Evolutionary conservation across 2,113 vertebrate genomes (phyloP).

Genomic region (Poecilia latipinna): DNA sequence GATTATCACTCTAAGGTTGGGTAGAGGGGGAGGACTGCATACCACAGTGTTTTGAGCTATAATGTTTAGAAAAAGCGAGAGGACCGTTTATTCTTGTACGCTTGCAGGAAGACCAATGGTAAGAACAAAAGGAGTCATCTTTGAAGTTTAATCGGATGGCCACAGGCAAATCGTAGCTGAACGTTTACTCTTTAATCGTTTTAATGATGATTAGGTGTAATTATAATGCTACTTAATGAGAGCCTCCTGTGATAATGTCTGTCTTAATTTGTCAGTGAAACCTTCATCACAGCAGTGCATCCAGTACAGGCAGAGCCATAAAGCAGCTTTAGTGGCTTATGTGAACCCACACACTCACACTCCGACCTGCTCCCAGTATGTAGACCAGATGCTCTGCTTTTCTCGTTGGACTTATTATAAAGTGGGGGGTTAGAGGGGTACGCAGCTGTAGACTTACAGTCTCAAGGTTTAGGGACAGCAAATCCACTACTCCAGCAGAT

Average conservation of each 20-base stretch:
- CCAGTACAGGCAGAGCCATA: slow-evolving; percentile 13
- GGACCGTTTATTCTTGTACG: too few species aligned
- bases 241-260: slow-evolving; percentile 58
- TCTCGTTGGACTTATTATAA: slow-evolving; percentile 20
- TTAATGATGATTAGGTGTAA: slow-evolving; percentile 53
- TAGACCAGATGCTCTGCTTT: slow-evolving; percentile 62
- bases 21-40: too few species aligned
- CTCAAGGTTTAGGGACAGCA: slow-evolving; percentile 35
- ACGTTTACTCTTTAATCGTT: slow-evolving; percentile 48
- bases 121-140: not conserved
- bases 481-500: slow-evolving; percentile 34
- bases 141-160: not conserved
- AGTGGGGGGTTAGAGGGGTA: not conserved
- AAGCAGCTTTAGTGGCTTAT: not conserved
- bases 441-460: slow-evolving; percentile 35
- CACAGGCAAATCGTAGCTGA: slow-evolving; percentile 25
- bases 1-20: too few species aligned
- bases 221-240: slow-evolving; percentile 49
- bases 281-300: slow-evolving; percentile 40
- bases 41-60: too few species aligned
- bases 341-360: slow-evolving; percentile 16
- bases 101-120: not conserved
- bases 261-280: slow-evolving; percentile 48
- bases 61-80: too few species aligned
- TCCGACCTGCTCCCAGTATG: slow-evolving; percentile 39